Evolutionary conservation across 2,797 vertebrate genomes (phyloP).

Genomic region (Valencia hispanica): DNA sequence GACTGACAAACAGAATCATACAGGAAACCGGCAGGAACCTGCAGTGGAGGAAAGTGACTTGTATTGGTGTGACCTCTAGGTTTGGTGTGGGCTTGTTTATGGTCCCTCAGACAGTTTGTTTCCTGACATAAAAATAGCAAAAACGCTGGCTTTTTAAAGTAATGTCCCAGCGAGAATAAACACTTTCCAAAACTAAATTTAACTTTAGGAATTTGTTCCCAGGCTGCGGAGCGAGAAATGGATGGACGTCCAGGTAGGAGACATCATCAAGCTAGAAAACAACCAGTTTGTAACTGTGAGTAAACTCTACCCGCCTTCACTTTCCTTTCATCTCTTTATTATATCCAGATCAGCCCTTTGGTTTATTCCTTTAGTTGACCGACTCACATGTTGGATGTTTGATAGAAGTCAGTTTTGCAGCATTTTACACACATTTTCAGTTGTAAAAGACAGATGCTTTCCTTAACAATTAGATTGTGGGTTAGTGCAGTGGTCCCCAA

Average conservation of each 20-base stretch:
- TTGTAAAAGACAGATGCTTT: not conserved
- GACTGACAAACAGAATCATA: slow-evolving; percentile 13
- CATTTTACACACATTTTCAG: not conserved
- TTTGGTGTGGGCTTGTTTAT: slow-evolving; percentile 8
- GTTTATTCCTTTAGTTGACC: too few relatives aligned
- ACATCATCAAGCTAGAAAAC: slow-evolving; percentile 95
- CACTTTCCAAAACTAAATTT: slow-evolving; percentile 1
- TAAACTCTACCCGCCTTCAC: not conserved
- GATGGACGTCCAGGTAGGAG: slow-evolving; percentile 95
- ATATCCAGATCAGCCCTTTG: not conserved
- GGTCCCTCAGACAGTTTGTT: slow-evolving; percentile 4
- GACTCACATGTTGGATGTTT: not conserved
- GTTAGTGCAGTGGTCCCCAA: too few relatives aligned
- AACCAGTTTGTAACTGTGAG: slow-evolving; percentile 94
- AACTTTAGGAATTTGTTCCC: slow-evolving; percentile 28
- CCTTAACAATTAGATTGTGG: not conserved
- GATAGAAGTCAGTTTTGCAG: not conserved
- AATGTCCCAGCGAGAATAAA: too few relatives aligned
- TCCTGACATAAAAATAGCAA: slow-evolving; percentile 29
- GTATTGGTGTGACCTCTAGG: slow-evolving; percentile 32
- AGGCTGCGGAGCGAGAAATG: slow-evolving; percentile 90
- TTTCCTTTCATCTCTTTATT: not conserved
- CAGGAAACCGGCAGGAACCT: slow-evolving; percentile 40
- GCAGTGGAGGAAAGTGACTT: slow-evolving; percentile 18
- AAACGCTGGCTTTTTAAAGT: not conserved